A percentile compares a stretch with the other conserved stretches of the same genome.
These are phyloP conservation scores for Drosophila insularis DNA, from an alignment of 1,140 invertebrate genomes.

Conservation along the genomic window DNA sequence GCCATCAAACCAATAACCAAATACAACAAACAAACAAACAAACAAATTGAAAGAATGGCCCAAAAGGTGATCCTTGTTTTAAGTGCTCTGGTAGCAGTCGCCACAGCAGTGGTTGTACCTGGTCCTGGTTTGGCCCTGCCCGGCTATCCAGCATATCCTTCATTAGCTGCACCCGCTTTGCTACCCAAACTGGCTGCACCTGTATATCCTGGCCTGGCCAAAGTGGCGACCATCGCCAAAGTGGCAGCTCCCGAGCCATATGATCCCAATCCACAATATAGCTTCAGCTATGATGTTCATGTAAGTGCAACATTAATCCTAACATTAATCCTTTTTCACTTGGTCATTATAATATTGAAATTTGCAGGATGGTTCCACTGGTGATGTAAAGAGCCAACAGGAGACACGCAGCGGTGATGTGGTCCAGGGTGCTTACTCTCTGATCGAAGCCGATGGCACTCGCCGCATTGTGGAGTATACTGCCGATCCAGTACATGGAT, in stretches of 20 bases:
- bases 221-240: slow-evolving; percentile 78
- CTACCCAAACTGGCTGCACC: slow-evolving; percentile 79
- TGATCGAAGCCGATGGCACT: slow-evolving; percentile 85
- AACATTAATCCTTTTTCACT: no score
- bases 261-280: slow-evolving; percentile 85
- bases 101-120: slow-evolving; percentile 70
- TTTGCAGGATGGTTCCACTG: slow-evolving; percentile 83
- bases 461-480: slow-evolving; percentile 84
- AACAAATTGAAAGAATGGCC: slow-evolving; percentile 54
- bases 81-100: slow-evolving; percentile 66
- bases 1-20: neutral
- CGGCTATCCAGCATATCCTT: slow-evolving; percentile 50
- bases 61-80: slow-evolving; percentile 70
- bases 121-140: slow-evolving; percentile 61
- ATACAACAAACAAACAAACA: slow-evolving; percentile 12
- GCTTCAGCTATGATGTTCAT: slow-evolving; percentile 85
- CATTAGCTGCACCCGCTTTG: slow-evolving; percentile 24
- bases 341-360: slow-evolving; percentile 83
- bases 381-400: slow-evolving; percentile 85
- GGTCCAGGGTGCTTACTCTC: slow-evolving; percentile 84
- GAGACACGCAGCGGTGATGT: slow-evolving; percentile 85
- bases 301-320: slow-evolving; percentile 61
- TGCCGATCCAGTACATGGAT: slow-evolving; percentile 84
- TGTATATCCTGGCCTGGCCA: slow-evolving; percentile 59
- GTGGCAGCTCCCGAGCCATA: slow-evolving; percentile 83